phyloP scores from a whole-genome alignment of 2,888 invertebrate genomes.

The Oscheius onirici region DNA sequence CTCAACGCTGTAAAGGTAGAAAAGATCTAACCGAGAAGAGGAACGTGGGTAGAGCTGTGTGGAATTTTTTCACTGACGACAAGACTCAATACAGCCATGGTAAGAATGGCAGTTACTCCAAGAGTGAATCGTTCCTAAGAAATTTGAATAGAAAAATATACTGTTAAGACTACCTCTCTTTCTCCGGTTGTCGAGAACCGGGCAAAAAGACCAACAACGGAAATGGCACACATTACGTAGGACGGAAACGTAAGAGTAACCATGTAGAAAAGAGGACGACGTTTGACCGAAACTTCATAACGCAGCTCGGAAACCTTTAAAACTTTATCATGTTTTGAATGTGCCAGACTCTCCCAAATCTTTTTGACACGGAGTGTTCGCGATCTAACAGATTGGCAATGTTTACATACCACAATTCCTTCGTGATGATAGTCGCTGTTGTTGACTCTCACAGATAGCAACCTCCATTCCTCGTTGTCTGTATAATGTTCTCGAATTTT shows the following conservation, averaged over 20 bases:
- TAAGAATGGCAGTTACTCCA: conserved; percentile 68
- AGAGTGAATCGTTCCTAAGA: conserved; percentile 65
- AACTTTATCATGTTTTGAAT: neutral
- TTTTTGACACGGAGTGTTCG: too few relatives aligned
- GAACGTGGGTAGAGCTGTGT: conserved; percentile 66
- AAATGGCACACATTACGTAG: conserved; percentile 67
- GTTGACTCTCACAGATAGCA: conserved; percentile 58
- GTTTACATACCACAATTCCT: conserved; percentile 54
- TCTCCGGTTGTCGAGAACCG: conserved; percentile 67
- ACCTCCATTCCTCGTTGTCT: conserved; percentile 65
- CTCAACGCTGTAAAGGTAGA: neutral
- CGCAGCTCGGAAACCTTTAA: conserved; percentile 61
- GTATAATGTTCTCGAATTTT: conserved; percentile 67
- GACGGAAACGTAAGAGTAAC: conserved; percentile 68
- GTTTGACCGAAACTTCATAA: conserved; percentile 65
- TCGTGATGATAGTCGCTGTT: conserved; percentile 66
- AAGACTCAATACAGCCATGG: conserved; percentile 69
- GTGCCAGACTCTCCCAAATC: neutral
- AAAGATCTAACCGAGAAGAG: conserved; percentile 57
- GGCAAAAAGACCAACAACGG: conserved; percentile 67
- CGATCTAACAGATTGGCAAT: neutral
- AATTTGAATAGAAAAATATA: neutral
- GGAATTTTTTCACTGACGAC: conserved; percentile 69
- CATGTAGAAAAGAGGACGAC: conserved; percentile 69
- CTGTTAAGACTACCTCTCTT: conserved; percentile 49